phyloP scores from a whole-genome alignment of 1,140 invertebrate genomes.

The Lordiphosa mommai region DNA sequence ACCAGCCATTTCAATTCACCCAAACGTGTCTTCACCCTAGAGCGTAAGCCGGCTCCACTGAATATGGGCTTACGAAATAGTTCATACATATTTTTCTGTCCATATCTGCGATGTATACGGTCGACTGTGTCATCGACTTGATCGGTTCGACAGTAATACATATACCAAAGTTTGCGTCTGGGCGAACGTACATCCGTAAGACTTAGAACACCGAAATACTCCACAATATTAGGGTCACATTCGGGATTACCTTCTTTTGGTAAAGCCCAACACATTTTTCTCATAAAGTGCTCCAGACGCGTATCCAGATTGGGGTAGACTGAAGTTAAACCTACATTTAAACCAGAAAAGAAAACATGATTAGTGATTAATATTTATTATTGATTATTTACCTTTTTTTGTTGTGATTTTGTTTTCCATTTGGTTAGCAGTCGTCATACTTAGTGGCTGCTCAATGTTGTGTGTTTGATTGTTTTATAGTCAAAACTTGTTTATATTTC shows the following conservation, averaged over 20 bases:
- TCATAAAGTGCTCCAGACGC: conserved; percentile 35
- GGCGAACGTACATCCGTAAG: conserved; percentile 34
- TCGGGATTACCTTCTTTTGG: neutral
- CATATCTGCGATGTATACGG: conserved; percentile 48
- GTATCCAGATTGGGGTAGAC: conserved; percentile 27
- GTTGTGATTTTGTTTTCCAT: too few species aligned
- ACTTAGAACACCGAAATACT: conserved; percentile 49
- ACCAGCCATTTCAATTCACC: conserved; percentile 38
- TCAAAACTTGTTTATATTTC: too few species aligned
- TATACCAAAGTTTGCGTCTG: conserved; percentile 49
- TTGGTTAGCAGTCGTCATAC: too few species aligned
- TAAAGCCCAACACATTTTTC: conserved; percentile 1
- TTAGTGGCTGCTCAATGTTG: too few species aligned
- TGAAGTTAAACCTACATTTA: neutral
- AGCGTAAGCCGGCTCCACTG: conserved; percentile 31
- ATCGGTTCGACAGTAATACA: conserved; percentile 34
- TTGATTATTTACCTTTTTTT: too few species aligned
- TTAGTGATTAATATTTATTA: too few species aligned
- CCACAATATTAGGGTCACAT: conserved; percentile 27
- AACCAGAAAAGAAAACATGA: too few species aligned
- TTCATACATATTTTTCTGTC: conserved; percentile 54
- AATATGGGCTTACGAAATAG: conserved; percentile 50
- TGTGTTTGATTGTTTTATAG: too few species aligned
- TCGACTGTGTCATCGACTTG: conserved; percentile 37
- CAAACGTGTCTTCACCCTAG: conserved; percentile 47